phyloP scores from a whole-genome alignment of 2,797 vertebrate species.

The Dicrostonyx torquatus region DNA sequence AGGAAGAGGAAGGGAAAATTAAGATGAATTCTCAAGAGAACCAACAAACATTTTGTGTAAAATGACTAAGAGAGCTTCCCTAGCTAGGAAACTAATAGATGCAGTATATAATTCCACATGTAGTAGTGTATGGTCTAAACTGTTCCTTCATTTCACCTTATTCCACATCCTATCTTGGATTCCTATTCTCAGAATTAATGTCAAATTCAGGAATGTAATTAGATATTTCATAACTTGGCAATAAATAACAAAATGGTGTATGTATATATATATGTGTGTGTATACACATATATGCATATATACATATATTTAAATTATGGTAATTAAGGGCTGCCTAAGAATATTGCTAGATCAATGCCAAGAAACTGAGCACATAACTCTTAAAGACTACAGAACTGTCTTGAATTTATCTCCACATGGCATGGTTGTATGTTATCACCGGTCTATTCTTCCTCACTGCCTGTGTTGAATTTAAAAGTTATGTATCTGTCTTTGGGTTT shows the following conservation, averaged over 20 bases:
- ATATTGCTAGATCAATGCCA: background rate
- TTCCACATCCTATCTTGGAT: background rate
- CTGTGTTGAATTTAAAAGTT: background rate
- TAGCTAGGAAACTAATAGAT: background rate
- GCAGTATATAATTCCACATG: background rate
- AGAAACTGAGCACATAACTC: background rate
- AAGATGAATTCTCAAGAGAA: conserved; percentile 40
- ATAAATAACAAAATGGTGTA: conserved; percentile 10
- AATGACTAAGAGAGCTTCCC: background rate
- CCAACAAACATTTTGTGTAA: conserved; percentile 12
- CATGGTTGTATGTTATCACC: background rate
- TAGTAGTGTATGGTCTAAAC: background rate
- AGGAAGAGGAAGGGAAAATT: background rate
- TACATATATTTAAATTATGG: background rate
- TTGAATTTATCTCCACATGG: background rate
- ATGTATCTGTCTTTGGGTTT: background rate
- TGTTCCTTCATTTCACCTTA: conserved; percentile 2
- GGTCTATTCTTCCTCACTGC: background rate
- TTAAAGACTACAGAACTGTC: background rate
- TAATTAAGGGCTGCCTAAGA: background rate
- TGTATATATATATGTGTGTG: background rate
- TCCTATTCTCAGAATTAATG: conserved; percentile 13
- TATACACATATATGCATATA: background rate
- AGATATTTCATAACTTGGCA: conserved; percentile 28
- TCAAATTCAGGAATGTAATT: conserved; percentile 1